phyloP scores from a whole-genome alignment of 92 coral and sea anemone species.

The Epizoanthus rinbou region DNA sequence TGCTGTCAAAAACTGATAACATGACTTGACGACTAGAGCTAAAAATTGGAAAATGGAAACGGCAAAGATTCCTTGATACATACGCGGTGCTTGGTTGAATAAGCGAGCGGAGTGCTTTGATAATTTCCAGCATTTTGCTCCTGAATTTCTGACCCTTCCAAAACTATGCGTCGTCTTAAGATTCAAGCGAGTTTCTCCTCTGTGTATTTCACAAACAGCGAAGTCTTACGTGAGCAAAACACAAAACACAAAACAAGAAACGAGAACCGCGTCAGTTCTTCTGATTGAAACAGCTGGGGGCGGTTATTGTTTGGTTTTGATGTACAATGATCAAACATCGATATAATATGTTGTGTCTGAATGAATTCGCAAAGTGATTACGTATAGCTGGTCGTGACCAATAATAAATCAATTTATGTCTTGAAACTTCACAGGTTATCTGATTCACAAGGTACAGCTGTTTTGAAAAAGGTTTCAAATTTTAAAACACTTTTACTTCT shows the following conservation, averaged over 20 bases:
- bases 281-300: constrained; percentile 18
- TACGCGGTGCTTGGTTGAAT: constrained; percentile 71
- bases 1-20: too few relatives aligned
- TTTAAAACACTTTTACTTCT: background rate
- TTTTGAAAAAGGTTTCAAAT: background rate
- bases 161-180: background rate
- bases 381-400: constrained; percentile 15
- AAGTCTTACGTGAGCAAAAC: background rate
- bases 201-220: background rate
- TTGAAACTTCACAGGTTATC: constrained; percentile 1
- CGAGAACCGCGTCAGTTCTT: constrained; percentile 33
- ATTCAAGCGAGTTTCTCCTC: background rate
- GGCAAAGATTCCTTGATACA: constrained; percentile 37
- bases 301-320: background rate
- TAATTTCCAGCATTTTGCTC: constrained; percentile 35
- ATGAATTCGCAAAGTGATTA: background rate
- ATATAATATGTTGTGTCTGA: constrained; percentile 26
- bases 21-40: background rate
- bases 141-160: background rate
- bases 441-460: background rate
- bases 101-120: constrained; percentile 41
- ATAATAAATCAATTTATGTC: background rate
- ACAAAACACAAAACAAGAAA: constrained; percentile 6
- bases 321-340: constrained; percentile 11
- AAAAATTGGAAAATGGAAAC: constrained; percentile 16